phyloP scores from a whole-genome alignment of 2,888 invertebrate species.

The Micoletzkya japonica region DNA sequence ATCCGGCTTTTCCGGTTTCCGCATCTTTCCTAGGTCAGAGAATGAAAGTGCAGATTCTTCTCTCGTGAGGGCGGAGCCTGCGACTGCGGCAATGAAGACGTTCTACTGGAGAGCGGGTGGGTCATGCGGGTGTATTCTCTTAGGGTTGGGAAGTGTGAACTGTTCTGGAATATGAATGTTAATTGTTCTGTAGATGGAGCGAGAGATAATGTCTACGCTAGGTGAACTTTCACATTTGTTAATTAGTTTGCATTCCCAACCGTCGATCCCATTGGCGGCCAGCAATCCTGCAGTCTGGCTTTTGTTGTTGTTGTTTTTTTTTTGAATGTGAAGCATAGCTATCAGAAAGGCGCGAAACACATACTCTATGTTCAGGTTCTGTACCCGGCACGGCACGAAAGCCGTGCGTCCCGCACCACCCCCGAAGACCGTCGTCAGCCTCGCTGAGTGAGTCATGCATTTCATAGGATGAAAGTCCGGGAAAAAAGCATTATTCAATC shows the following conservation, averaged over 20 bases:
- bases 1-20: too few species aligned
- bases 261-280: too few species aligned
- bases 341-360: not conserved
- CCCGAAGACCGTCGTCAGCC: conserved; percentile 31
- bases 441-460: conserved; percentile 22
- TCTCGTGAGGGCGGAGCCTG: conserved; percentile 58
- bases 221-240: not conserved
- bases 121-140: not conserved
- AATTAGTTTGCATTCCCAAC: not conserved
- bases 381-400: conserved; percentile 34
- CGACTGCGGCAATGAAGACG: conserved; percentile 57
- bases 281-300: too few species aligned
- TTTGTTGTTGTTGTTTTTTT: not conserved
- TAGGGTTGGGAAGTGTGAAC: not conserved
- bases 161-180: not conserved
- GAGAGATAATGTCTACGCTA: not conserved
- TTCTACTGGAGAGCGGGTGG: conserved; percentile 41
- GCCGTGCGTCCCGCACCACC: conserved; percentile 29
- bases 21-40: too few species aligned
- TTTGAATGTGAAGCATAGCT: not conserved
- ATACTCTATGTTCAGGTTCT: conserved; percentile 34
- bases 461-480: not conserved
- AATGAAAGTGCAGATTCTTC: conserved; percentile 47
- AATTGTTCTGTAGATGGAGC: not conserved
- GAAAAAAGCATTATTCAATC: not conserved